Conservation (phyloP, 2,113 vertebrate genomes). For the Bucco capensis region DNA sequence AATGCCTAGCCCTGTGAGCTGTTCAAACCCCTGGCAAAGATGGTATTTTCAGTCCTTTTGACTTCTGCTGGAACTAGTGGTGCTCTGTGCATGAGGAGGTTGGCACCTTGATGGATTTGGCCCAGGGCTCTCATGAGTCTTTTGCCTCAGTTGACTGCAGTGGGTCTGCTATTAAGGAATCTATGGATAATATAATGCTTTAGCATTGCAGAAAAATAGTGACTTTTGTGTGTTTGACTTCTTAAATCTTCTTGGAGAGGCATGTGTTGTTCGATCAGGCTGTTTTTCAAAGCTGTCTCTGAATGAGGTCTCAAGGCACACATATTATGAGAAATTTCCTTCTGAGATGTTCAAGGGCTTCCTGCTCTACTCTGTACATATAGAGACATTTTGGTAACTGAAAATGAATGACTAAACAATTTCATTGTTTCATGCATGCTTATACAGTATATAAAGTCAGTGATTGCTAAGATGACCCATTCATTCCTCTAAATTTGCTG, state of each 20-base stretch:
- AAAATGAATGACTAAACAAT: background rate
- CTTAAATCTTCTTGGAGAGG: background rate
- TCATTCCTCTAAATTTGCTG: conserved; percentile 34
- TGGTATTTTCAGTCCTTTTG: background rate
- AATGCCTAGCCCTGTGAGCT: background rate
- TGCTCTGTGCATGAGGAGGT: rapidly evolving
- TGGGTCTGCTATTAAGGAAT: background rate
- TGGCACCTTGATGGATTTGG: background rate
- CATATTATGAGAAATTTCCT: background rate
- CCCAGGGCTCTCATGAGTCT: background rate
- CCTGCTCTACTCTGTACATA: background rate
- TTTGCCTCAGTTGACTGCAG: background rate
- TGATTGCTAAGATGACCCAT: conserved; percentile 12
- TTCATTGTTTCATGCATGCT: conserved; percentile 15
- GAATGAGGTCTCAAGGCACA: background rate
- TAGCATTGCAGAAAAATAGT: background rate
- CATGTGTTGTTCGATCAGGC: background rate
- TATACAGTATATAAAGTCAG: background rate
- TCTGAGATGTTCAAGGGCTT: background rate
- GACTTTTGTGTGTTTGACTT: background rate
- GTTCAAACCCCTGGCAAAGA: background rate
- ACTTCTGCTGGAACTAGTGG: background rate
- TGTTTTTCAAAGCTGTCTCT: background rate
- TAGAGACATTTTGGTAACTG: background rate
- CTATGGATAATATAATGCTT: background rate